Conservation (phyloP, 2,113 vertebrate genomes). For the Pseudorectes ferrugineus region DNA sequence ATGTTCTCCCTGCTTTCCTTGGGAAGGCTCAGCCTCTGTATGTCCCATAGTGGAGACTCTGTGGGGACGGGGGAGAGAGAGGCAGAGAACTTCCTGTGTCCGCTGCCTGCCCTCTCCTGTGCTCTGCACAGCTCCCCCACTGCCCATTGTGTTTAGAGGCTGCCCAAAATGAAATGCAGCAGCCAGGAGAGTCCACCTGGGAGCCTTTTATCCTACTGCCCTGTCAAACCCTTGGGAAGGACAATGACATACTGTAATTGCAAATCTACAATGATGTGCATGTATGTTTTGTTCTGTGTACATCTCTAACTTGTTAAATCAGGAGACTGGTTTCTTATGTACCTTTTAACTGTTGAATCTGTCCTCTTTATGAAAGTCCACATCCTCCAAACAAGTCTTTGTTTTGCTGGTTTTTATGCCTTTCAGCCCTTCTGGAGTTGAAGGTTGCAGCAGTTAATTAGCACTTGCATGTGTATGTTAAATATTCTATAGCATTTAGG, state of each 20-base stretch:
- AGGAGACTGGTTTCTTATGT: not conserved
- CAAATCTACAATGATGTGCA: not conserved
- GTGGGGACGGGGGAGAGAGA: not conserved
- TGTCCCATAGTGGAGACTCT: rapidly evolving
- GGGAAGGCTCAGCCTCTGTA: not conserved
- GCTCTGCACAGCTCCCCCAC: not conserved
- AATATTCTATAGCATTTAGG: not conserved
- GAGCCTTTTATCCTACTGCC: not conserved
- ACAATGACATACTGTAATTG: not conserved
- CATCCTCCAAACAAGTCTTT: not conserved
- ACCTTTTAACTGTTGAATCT: not conserved
- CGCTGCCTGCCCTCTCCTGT: not conserved
- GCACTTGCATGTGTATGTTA: not conserved
- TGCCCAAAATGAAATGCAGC: not conserved
- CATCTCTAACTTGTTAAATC: not conserved
- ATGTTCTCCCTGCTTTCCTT: not conserved
- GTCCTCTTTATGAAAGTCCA: not conserved
- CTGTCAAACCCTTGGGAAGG: not conserved
- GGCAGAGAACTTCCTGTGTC: rapidly evolving
- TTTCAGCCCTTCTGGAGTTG: not conserved
- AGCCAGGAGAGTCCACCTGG: not conserved
- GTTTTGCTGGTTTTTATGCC: not conserved
- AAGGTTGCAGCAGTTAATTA: not conserved
- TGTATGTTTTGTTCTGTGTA: not conserved
- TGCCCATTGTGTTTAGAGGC: not conserved